Evolutionary conservation across 2,797 vertebrate species (phyloP).

Genomic region (Sebastolobus alascanus): DNA sequence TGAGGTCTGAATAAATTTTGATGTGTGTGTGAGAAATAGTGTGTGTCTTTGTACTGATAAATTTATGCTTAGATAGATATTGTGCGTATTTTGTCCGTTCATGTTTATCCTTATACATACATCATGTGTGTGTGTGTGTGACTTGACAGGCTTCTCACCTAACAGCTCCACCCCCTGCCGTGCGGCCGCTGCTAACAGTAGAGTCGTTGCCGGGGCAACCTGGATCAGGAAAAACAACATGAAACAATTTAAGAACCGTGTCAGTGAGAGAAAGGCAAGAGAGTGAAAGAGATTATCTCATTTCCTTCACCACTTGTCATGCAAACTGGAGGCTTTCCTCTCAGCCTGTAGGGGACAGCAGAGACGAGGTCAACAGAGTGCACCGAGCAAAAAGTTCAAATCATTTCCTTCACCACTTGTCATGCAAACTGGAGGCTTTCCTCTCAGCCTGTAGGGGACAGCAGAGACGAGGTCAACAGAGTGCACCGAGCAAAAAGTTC

Average conservation of each 20-base stretch:
- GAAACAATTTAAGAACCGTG: slow-evolving; percentile 77
- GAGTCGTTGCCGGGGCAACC: slow-evolving; percentile 72
- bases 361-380: slow-evolving; percentile 41
- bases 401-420: slow-evolving; percentile 73
- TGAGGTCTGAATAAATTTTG: slow-evolving; percentile 1
- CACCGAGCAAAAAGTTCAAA: slow-evolving; percentile 27
- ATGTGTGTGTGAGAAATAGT: background rate
- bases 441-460: slow-evolving; percentile 56
- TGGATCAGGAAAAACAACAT: slow-evolving; percentile 81
- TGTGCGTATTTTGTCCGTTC: no score
- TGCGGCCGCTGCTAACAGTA: slow-evolving; percentile 68
- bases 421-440: slow-evolving; percentile 59
- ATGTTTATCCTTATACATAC: background rate
- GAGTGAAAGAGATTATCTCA: slow-evolving; percentile 74
- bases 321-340: slow-evolving; percentile 41
- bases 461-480: slow-evolving; percentile 53
- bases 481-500: slow-evolving; percentile 39
- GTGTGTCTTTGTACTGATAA: background rate
- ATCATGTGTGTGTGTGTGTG: background rate
- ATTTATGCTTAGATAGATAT: background rate
- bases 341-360: slow-evolving; percentile 61
- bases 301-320: slow-evolving; percentile 74
- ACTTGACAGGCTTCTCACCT: slow-evolving; percentile 72
- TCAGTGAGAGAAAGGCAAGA: slow-evolving; percentile 67
- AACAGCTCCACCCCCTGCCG: slow-evolving; percentile 76